Percentiles rank a stretch among this genome's conserved stretches.
Evolutionary conservation across 2,113 vertebrate genomes (phyloP).

Genomic region (Poeciliopsis turrubarensis): DNA sequence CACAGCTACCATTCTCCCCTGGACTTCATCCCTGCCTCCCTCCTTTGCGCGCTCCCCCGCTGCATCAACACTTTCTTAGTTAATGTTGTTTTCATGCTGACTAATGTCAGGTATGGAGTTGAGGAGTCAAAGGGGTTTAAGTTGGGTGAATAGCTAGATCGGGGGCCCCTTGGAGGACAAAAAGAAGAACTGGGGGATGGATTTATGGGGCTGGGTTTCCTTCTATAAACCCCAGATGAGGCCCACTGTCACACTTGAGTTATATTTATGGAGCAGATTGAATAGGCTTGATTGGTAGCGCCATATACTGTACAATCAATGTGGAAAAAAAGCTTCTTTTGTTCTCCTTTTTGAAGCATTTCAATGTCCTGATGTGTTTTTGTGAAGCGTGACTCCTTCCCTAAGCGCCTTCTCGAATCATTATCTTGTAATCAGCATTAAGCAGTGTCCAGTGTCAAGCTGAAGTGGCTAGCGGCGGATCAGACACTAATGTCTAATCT

Average conservation of each 20-base stretch:
- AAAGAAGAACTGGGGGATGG: slow-evolving; percentile 28
- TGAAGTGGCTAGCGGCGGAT: slow-evolving; percentile 73
- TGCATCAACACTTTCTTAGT: slow-evolving; percentile 16
- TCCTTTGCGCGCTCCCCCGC: slow-evolving; percentile 17
- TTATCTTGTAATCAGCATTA: slow-evolving; percentile 59
- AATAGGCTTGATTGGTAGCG: slow-evolving; percentile 54
- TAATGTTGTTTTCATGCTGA: slow-evolving; percentile 38
- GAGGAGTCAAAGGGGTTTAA: slow-evolving; percentile 32
- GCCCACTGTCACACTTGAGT: slow-evolving; percentile 53
- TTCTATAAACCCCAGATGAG: slow-evolving; percentile 57
- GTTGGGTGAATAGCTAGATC: slow-evolving; percentile 35
- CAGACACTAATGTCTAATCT: slow-evolving; percentile 73
- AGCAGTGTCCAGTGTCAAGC: slow-evolving; percentile 41
- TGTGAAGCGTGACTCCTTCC: slow-evolving; percentile 37
- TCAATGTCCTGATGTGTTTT: slow-evolving; percentile 47
- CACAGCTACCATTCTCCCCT: slow-evolving; percentile 32
- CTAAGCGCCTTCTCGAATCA: slow-evolving; percentile 32
- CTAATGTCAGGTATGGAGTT: slow-evolving; percentile 38
- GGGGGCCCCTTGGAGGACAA: slow-evolving; percentile 42
- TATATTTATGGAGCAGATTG: slow-evolving; percentile 64
- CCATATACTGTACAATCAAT: slow-evolving; percentile 35
- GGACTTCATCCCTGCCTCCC: slow-evolving; percentile 28
- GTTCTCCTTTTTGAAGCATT: slow-evolving; percentile 17
- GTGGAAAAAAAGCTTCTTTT: slow-evolving; percentile 52
- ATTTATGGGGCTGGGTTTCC: slow-evolving; percentile 35